Evolutionary conservation across 2,888 invertebrate genomes (phyloP).

Genomic region (Petrophora chlorosata): DNA sequence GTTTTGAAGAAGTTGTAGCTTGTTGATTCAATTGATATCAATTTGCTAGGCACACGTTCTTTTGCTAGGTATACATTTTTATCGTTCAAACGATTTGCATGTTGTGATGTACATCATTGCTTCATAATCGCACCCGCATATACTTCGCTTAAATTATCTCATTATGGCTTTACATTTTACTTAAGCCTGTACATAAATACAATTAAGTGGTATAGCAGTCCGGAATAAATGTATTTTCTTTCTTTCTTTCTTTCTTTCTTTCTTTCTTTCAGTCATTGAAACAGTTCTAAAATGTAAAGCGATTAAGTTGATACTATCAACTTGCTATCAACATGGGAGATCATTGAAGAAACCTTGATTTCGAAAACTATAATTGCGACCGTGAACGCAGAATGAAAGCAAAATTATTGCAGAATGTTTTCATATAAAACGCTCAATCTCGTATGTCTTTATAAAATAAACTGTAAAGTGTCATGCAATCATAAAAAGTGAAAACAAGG

Average conservation of each 20-base stretch:
- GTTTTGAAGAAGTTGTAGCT: slow-evolving; percentile 17
- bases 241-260: too few species aligned
- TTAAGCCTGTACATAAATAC: too few species aligned
- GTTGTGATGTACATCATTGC: slow-evolving; percentile 6
- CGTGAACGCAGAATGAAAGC: slow-evolving; percentile 29
- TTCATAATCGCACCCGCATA: slow-evolving; percentile 10
- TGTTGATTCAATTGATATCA: slow-evolving; percentile 24
- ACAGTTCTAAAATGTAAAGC: slow-evolving; percentile 7
- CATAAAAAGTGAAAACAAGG: slow-evolving; percentile 74
- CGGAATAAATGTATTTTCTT: too few species aligned
- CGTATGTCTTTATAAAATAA: slow-evolving; percentile 48
- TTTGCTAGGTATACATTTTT: neutral
- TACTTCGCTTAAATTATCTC: slow-evolving; percentile 6
- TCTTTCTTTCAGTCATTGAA: too few species aligned
- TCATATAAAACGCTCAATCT: slow-evolving; percentile 55
- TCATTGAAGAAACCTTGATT: slow-evolving; percentile 13
- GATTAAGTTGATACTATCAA: slow-evolving; percentile 1
- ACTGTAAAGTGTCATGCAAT: slow-evolving; percentile 68
- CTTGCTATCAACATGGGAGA: slow-evolving; percentile 23
- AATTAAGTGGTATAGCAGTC: too few species aligned
- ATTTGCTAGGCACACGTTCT: slow-evolving; percentile 16
- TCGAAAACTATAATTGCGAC: slow-evolving; percentile 22
- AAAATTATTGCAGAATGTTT: slow-evolving; percentile 33
- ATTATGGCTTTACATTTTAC: too few species aligned
- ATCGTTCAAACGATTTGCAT: slow-evolving; percentile 9